Evolutionary conservation across 2,113 vertebrate genomes (phyloP).

Genomic region (Ailurus styani): DNA sequence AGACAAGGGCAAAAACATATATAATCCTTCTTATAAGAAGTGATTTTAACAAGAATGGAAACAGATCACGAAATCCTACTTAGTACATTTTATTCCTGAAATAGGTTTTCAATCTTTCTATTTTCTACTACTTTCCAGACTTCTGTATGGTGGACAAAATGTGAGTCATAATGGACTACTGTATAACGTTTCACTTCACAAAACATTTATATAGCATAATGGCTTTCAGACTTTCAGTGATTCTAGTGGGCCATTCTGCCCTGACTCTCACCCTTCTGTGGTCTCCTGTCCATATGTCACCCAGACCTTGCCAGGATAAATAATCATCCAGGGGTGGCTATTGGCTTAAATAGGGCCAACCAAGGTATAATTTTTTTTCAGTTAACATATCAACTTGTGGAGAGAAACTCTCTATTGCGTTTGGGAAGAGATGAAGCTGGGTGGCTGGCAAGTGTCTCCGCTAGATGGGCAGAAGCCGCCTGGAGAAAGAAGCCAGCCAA

Average conservation of each 20-base stretch:
- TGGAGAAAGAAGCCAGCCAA: not conserved
- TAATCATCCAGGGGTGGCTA: not conserved
- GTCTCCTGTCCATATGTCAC: not conserved
- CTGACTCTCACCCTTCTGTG: not conserved
- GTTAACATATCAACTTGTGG: not conserved
- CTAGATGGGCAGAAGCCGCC: not conserved
- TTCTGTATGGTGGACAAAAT: not conserved
- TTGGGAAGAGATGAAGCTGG: not conserved
- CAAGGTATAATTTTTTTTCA: not conserved
- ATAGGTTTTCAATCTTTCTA: not conserved
- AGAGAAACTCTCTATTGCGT: not conserved
- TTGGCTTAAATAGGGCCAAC: not conserved
- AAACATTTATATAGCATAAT: not conserved
- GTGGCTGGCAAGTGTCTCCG: not conserved
- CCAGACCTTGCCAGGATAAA: not conserved
- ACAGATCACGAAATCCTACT: not conserved
- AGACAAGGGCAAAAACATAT: not conserved
- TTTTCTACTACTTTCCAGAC: constrained; percentile 37
- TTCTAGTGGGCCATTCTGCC: not conserved
- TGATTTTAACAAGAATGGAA: not conserved
- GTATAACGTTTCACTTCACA: not conserved
- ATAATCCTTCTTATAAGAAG: not conserved
- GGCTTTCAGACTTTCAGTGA: not conserved
- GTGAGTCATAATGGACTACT: not conserved
- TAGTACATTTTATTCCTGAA: not conserved